Evolutionary conservation across 2,113 vertebrate genomes (phyloP).

Genomic region (Lepisosteus oculatus): DNA sequence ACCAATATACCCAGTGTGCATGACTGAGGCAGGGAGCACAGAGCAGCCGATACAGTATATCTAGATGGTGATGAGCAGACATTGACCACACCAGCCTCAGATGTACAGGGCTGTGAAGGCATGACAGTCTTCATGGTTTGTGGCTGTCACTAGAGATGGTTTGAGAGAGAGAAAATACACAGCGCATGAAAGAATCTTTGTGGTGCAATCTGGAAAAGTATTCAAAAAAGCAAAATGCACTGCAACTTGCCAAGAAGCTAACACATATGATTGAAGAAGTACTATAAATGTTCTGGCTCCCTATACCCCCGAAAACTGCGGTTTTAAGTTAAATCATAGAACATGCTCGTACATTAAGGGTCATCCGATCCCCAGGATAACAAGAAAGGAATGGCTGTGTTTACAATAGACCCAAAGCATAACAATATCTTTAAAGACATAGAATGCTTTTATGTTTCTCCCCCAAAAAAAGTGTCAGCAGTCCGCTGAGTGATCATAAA

Average conservation of each 20-base stretch:
- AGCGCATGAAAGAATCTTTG: conserved; percentile 47
- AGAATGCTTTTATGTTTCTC: conserved; percentile 33
- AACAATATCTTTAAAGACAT: conserved; percentile 25
- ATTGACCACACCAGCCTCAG: conserved; percentile 70
- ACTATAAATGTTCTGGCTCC: conserved; percentile 16
- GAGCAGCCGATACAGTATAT: conserved; percentile 29
- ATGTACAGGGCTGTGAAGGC: conserved; percentile 59
- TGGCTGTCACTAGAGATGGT: conserved; percentile 66
- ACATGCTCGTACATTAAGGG: conserved; percentile 64
- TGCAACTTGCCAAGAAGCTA: conserved; percentile 53
- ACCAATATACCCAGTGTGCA: conserved; percentile 48
- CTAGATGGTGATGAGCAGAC: conserved; percentile 49
- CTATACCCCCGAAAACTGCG: conserved; percentile 35
- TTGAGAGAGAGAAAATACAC: conserved; percentile 48
- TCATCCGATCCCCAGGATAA: conserved; percentile 47
- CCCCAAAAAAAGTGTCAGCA: conserved; percentile 23
- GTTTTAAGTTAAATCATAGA: conserved; percentile 58
- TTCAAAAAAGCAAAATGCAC: conserved; percentile 52
- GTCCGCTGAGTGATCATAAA: conserved; percentile 26
- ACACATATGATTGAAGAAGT: conserved; percentile 28
- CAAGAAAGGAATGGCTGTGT: conserved; percentile 35
- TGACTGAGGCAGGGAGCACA: conserved; percentile 17
- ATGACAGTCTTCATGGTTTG: conserved; percentile 62
- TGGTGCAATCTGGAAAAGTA: conserved; percentile 54
- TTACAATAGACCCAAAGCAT: conserved; percentile 41